phyloP scores from a whole-genome alignment of 2,888 invertebrate genomes.

The Diplazon laetatorius region DNA sequence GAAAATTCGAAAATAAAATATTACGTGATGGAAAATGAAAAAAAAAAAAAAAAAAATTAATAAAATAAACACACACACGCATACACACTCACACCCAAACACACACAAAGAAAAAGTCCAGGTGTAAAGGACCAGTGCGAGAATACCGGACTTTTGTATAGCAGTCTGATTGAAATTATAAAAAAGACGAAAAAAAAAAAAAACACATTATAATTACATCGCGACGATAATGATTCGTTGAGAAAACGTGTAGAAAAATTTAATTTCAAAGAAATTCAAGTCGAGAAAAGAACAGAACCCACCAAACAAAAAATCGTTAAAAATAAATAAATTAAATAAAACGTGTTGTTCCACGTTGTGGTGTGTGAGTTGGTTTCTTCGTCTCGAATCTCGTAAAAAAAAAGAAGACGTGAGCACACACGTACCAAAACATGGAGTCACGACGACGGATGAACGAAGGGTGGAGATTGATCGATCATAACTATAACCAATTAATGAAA shows the following conservation, averaged over 20 bases:
- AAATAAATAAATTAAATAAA: too few species aligned
- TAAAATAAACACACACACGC: too few species aligned
- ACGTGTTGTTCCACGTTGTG: too few species aligned
- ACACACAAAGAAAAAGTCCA: constrained; percentile 57
- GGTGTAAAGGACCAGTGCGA: constrained; percentile 60
- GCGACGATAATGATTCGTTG: constrained; percentile 47
- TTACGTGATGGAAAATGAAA: constrained; percentile 1
- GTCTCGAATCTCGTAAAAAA: constrained; percentile 50
- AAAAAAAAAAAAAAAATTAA: constrained; percentile 25
- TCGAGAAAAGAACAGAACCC: too few species aligned
- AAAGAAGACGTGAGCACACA: constrained; percentile 35
- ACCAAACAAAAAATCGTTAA: constrained; percentile 5
- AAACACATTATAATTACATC: constrained; percentile 43
- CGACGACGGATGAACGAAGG: constrained; percentile 22
- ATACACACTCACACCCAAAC: constrained; percentile 11
- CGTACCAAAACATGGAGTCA: constrained; percentile 48
- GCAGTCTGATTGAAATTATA: constrained; percentile 28
- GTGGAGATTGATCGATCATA: constrained; percentile 54
- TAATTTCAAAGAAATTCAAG: constrained; percentile 2
- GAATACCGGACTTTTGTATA: constrained; percentile 49
- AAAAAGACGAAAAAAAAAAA: not conserved
- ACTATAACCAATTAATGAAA: constrained; percentile 61
- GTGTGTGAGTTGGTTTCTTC: constrained; percentile 41
- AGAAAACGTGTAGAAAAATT: constrained; percentile 35
- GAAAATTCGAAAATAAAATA: not conserved